Conservation (phyloP, 2,797 vertebrate genomes). For the Somateria mollissima region DNA sequence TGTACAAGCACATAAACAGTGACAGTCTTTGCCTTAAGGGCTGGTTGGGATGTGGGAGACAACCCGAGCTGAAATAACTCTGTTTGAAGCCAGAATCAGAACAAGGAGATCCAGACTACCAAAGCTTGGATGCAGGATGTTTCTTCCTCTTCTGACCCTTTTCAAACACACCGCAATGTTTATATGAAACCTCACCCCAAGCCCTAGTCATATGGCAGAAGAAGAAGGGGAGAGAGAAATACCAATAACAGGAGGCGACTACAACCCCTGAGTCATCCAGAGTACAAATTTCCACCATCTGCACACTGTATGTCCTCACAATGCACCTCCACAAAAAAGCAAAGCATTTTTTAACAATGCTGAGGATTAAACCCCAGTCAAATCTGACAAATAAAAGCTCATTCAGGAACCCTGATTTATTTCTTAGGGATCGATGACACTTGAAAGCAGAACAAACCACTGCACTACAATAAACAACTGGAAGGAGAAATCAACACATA, state of each 20-base stretch:
- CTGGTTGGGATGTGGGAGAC: neutral
- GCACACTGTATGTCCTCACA: neutral
- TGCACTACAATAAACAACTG: neutral
- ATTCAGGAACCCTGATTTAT: conserved; percentile 16
- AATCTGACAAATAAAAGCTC: conserved; percentile 6
- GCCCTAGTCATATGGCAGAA: neutral
- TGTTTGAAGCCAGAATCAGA: neutral
- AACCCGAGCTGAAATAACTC: neutral
- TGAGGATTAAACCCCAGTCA: neutral
- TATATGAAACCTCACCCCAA: neutral
- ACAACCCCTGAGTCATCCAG: neutral
- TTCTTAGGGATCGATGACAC: conserved; percentile 14
- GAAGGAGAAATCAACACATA: conserved; percentile 1
- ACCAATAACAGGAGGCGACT: neutral
- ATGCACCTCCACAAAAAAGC: neutral
- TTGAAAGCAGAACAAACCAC: conserved; percentile 32
- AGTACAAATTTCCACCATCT: neutral
- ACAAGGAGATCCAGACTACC: neutral
- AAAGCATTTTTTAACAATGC: neutral
- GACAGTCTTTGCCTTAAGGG: neutral
- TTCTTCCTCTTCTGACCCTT: neutral
- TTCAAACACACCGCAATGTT: neutral
- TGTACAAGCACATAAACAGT: neutral
- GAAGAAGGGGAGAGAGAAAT: neutral
- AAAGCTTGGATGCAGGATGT: neutral